phyloP scores from a whole-genome alignment of 1,140 invertebrate genomes.

The Mizuhopecten yessoensis region DNA sequence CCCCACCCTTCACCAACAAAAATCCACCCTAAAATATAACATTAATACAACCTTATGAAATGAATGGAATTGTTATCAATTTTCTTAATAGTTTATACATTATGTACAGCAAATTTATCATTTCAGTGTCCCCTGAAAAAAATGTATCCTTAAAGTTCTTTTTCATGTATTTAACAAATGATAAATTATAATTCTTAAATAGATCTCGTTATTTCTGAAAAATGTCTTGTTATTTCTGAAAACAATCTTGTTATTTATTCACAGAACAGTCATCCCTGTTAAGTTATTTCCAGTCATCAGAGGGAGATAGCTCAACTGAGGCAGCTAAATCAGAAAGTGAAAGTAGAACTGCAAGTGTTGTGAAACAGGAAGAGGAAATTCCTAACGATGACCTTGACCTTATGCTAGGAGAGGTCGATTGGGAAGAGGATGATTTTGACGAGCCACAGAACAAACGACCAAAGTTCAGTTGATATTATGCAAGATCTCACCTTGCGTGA shows the following conservation, averaged over 20 bases:
- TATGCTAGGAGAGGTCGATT: conserved; percentile 53
- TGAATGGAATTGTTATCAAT: too few species aligned
- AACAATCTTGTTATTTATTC: background rate
- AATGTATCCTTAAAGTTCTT: too few species aligned
- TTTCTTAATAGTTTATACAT: too few species aligned
- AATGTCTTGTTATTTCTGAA: too few species aligned
- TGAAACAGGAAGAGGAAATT: background rate
- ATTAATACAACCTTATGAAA: too few species aligned
- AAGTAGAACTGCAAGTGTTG: background rate
- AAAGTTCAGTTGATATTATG: background rate
- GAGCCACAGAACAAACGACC: conserved; percentile 14
- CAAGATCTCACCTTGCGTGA: background rate
- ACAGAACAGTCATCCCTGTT: conserved; percentile 37
- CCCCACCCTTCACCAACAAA: too few species aligned
- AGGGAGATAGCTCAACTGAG: background rate
- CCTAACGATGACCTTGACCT: conserved; percentile 59
- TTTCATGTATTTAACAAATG: too few species aligned
- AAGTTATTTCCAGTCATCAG: conserved; percentile 24
- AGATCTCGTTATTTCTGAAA: too few species aligned
- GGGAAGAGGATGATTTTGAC: conserved; percentile 46
- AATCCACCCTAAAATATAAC: too few species aligned
- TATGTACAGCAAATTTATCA: too few species aligned
- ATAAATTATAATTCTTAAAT: too few species aligned
- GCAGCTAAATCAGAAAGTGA: background rate
- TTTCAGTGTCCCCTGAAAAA: too few species aligned